Base-by-base conservation (phyloP, 2,113 vertebrate genomes). In the Chaetops frenatus region DNA sequence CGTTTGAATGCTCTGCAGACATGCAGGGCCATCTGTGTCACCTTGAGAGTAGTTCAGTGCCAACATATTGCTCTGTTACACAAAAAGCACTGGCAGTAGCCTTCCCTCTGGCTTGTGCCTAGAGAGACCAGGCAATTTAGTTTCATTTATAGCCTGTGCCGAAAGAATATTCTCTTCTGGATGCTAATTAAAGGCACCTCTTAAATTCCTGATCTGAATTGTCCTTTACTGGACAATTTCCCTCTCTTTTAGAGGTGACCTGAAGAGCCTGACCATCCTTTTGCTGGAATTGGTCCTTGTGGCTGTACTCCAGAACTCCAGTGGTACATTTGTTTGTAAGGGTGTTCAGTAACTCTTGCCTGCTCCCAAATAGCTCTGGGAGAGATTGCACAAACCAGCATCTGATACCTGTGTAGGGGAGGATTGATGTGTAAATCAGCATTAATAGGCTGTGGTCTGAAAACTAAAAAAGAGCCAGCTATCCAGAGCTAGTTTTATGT, bases 11-110 rank as follows among this genome's bases (percentile, higher is more conserved):
- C 93, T 95, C 87, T 97, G 40, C 71, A 93, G 95, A 95, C 85
- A 67, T 19, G 77, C 88, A 74, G 92, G 94, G 71, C 92, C 90
- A 90, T 93, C 92, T 96, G 90, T 95, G 95, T 96, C 93, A 96
- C 94, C 95, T 97, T 95, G 90, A 96, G 90, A 81, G 88, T 6
- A 91, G 76, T 25, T 83, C 56, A 15, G 86, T 94, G 95, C 85
- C 94, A 96, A 0, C 79, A 53, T 86, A 15, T 35, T 71, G 64
- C 93, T 95, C 40, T 86, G 88, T 74, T 88, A 2, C 48, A 74
- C 79, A 81, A 51, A 94, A 94, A 93, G 60, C 67, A 18, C 33
- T 73, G 45, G 81, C 87, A 74, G 60, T 58, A 67, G 77, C 69
- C 29, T 71, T 74, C 50, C 56, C 88, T 74, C 42, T 60, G 24